A percentile compares a stretch with the other conserved stretches of the same genome.
Evolutionary conservation across 2,888 invertebrate genomes (phyloP).

Genomic region (Acleris laterana): DNA sequence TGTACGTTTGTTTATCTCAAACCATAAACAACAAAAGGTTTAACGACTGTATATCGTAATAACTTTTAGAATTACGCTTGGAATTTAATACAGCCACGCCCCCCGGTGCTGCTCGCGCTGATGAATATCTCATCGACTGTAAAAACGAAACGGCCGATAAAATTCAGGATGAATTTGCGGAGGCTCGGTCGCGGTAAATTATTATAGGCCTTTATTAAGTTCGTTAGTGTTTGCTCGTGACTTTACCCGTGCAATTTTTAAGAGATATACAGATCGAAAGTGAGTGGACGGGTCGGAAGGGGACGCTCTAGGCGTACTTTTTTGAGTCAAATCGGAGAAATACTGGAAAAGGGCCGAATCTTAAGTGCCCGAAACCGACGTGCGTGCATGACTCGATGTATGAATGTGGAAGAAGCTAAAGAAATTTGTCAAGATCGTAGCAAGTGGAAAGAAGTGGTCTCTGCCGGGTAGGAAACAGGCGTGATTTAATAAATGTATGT

Average conservation of each 20-base stretch:
- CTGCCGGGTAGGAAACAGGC: too few relatives aligned
- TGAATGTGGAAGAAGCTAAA: too few relatives aligned
- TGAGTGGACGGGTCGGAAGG: too few relatives aligned
- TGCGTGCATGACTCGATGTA: too few relatives aligned
- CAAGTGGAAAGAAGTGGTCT: too few relatives aligned
- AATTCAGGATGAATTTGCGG: slow-evolving; percentile 22
- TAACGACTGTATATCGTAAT: neutral
- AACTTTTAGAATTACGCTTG: neutral
- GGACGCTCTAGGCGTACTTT: too few relatives aligned
- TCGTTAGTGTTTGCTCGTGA: neutral
- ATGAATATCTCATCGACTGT: slow-evolving; percentile 28
- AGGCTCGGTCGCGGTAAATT: slow-evolving; percentile 10
- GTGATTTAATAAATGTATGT: too few relatives aligned
- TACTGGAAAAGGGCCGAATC: too few relatives aligned
- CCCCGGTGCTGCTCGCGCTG: slow-evolving; percentile 14
- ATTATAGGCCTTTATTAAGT: slow-evolving; percentile 15
- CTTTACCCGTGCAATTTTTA: neutral
- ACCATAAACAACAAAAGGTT: slow-evolving; percentile 2
- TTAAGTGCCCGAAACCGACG: too few relatives aligned
- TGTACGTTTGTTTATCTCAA: neutral
- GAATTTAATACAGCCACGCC: slow-evolving; percentile 1
- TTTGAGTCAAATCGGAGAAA: too few relatives aligned
- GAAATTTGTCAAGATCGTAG: too few relatives aligned
- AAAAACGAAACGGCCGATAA: slow-evolving; percentile 26
- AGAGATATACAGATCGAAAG: too few relatives aligned